phyloP scores from a whole-genome alignment of 2,888 invertebrate genomes.

The Cerastis leucographa region DNA sequence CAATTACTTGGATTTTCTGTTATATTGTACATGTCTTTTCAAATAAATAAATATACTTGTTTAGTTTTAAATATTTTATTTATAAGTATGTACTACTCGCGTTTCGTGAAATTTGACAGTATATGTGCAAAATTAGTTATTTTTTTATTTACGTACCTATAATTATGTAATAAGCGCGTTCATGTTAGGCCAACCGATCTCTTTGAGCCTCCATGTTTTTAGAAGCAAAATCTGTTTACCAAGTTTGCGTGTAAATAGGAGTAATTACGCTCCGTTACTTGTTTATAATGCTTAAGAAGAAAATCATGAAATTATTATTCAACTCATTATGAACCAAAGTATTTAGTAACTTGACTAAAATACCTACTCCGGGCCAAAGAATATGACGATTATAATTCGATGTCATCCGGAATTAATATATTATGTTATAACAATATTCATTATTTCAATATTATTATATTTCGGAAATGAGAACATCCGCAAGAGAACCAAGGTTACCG shows the following conservation, averaged over 20 bases:
- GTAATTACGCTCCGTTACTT: constrained; percentile 33
- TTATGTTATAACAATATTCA: no score
- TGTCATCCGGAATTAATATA: no score
- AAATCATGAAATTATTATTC: not conserved
- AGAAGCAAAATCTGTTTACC: constrained; percentile 18
- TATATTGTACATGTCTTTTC: no score
- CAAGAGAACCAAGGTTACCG: no score
- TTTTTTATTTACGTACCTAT: not conserved
- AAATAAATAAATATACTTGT: no score
- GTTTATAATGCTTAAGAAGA: not conserved
- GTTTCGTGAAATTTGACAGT: no score
- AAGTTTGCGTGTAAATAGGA: constrained; percentile 31
- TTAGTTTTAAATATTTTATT: no score
- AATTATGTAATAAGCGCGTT: not conserved
- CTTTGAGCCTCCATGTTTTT: constrained; percentile 5
- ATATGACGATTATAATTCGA: no score
- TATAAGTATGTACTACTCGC: no score
- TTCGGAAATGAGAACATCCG: no score
- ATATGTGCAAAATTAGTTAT: not conserved
- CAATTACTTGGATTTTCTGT: no score
- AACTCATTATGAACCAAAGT: not conserved
- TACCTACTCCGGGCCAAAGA: not conserved
- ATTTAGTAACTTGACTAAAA: not conserved
- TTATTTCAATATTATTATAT: no score
- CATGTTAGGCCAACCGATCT: not conserved